Evolutionary conservation across 1,140 invertebrate species (phyloP).

Genomic region (Cydia strobilella): DNA sequence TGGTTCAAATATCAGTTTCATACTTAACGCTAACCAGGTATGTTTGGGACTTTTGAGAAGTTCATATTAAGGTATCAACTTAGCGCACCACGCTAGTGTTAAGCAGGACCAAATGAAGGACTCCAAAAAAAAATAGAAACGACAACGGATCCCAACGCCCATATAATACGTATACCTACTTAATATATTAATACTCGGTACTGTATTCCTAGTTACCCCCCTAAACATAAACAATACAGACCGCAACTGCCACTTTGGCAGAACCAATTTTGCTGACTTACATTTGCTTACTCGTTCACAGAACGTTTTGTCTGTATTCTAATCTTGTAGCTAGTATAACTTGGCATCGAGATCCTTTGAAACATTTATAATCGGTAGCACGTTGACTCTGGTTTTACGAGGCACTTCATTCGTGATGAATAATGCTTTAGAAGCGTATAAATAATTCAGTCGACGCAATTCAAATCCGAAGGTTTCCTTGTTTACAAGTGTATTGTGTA

Average conservation of each 20-base stretch:
- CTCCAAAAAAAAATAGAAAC: no score
- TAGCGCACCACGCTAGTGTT: neutral
- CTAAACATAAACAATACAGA: no score
- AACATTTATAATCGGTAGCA: neutral
- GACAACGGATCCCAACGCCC: no score
- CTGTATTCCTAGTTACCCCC: no score
- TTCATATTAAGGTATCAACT: no score
- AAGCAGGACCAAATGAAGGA: no score
- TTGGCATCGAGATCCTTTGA: no score
- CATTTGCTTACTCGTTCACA: neutral
- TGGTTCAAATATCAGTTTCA: no score
- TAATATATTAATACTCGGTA: no score
- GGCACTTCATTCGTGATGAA: neutral
- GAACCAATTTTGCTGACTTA: neutral
- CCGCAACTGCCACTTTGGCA: neutral
- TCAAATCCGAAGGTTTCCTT: neutral
- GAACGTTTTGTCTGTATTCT: neutral
- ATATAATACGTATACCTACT: no score
- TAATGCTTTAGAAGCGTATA: neutral
- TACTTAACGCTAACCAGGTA: no score
- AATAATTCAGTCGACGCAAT: neutral
- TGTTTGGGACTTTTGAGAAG: neutral
- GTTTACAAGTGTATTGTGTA: conserved; percentile 1
- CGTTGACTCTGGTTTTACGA: neutral
- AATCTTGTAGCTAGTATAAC: no score